Percentiles rank a stretch among this genome's conserved stretches.
These are phyloP conservation scores for Psix sp. DNA, from an alignment of 1,140 invertebrate genomes.

Conservation along the genomic window DNA sequence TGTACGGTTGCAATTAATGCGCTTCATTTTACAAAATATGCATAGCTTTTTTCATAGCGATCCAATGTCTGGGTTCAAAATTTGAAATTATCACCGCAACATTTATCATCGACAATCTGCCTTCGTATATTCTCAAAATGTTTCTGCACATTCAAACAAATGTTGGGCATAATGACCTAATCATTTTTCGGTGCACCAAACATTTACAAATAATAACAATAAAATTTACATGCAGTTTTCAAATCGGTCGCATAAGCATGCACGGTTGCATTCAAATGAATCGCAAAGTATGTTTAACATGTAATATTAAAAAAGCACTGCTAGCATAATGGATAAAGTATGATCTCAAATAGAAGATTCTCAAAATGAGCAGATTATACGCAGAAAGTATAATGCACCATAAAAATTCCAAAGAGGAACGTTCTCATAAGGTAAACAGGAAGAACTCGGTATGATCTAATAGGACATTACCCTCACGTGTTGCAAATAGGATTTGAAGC, in stretches of 20 bases:
- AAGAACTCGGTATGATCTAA: constrained; percentile 37
- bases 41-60: too few relatives aligned
- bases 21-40: too few relatives aligned
- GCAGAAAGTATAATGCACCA: constrained; percentile 18
- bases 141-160: too few relatives aligned
- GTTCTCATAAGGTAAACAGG: constrained; percentile 48
- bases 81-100: too few relatives aligned
- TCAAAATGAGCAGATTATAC: constrained; percentile 12
- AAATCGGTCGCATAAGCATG: background rate
- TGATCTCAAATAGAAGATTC: constrained; percentile 21
- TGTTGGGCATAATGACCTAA: too few relatives aligned
- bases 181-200: too few relatives aligned
- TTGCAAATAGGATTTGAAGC: constrained; percentile 38
- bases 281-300: constrained; percentile 5
- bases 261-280: constrained; percentile 11
- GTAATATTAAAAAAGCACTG: background rate
- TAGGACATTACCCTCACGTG: constrained; percentile 38
- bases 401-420: constrained; percentile 20
- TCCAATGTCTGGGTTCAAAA: too few relatives aligned
- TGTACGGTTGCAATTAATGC: too few relatives aligned
- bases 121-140: too few relatives aligned
- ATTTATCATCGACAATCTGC: too few relatives aligned
- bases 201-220: too few relatives aligned
- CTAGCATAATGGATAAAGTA: constrained; percentile 11
- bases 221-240: too few relatives aligned